These are phyloP conservation scores for Tachystola acroxantha DNA, from an alignment of 2,888 invertebrate species.

Conservation along the genomic window DNA sequence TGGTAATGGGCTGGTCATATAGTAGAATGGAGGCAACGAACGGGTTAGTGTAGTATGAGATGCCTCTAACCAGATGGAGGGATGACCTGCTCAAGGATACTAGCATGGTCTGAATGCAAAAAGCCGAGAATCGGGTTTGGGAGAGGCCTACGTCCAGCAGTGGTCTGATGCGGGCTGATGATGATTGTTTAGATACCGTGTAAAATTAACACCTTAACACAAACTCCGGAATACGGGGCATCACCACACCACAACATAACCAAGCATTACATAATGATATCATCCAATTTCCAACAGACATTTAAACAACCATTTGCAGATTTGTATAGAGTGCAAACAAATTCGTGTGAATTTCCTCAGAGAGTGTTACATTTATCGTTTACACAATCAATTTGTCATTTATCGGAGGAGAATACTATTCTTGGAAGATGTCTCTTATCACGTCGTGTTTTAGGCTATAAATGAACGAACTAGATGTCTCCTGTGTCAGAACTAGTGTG, in stretches of 20 bases:
- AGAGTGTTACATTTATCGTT: conserved; percentile 34
- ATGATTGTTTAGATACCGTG: too few species aligned
- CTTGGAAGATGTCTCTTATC: conserved; percentile 39
- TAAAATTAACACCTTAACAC: too few species aligned
- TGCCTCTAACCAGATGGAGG: too few species aligned
- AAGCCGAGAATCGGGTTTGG: too few species aligned
- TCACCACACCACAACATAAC: too few species aligned
- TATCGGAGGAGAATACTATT: conserved; percentile 33
- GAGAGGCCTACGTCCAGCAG: too few species aligned
- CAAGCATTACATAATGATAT: conserved; percentile 24
- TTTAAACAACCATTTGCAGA: conserved; percentile 17
- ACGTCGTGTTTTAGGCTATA: conserved; percentile 35
- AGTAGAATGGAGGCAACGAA: too few species aligned
- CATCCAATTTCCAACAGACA: conserved; percentile 20
- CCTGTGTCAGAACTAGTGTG: conserved; percentile 29
- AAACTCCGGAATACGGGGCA: conserved; percentile 7
- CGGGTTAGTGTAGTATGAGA: too few species aligned
- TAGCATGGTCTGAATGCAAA: too few species aligned
- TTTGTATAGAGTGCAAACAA: conserved; percentile 19
- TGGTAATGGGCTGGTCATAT: too few species aligned
- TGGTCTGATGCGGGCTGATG: too few species aligned
- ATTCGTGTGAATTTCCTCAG: conserved; percentile 35
- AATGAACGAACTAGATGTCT: conserved; percentile 23
- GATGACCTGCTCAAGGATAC: too few species aligned
- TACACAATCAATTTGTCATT: conserved; percentile 33